Evolutionary conservation across 2,888 invertebrate genomes (phyloP).

Genomic region (Auanema sp.): DNA sequence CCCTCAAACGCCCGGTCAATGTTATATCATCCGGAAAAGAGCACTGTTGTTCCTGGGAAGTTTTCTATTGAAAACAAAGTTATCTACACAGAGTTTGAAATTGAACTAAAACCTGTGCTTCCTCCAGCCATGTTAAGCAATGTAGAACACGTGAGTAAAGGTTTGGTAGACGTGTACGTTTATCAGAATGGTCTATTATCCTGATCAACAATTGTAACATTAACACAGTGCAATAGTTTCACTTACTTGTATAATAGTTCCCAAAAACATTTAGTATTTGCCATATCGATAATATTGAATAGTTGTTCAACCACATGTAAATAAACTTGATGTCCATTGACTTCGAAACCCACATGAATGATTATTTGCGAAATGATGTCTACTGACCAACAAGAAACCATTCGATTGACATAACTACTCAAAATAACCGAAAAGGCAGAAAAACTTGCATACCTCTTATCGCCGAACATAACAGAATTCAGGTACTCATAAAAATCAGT

Average conservation of each 20-base stretch:
- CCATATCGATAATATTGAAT: not conserved
- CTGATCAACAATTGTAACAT: too few species aligned
- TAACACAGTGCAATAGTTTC: too few species aligned
- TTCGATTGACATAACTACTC: not conserved
- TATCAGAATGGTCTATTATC: not conserved
- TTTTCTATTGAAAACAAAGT: not conserved
- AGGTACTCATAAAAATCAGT: constrained; percentile 8
- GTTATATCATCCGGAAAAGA: not conserved
- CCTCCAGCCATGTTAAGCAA: constrained; percentile 9
- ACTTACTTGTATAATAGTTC: not conserved
- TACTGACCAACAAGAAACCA: not conserved
- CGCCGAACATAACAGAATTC: not conserved
- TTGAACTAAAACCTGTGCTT: constrained; percentile 1
- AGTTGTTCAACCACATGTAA: not conserved
- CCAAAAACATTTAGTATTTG: not conserved
- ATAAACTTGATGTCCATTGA: too few species aligned
- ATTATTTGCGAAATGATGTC: too few species aligned
- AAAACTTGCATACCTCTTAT: not conserved
- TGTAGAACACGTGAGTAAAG: too few species aligned
- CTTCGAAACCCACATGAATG: too few species aligned
- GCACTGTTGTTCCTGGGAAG: constrained; percentile 10
- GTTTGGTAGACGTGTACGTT: too few species aligned
- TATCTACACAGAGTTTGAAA: too few species aligned
- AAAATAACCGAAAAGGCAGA: not conserved
- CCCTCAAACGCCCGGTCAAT: constrained; percentile 9